Percentiles rank a stretch among this genome's conserved stretches.
Conservation (phyloP, 2,797 vertebrate genomes). For the Pipistrellus kuhlii region DNA sequence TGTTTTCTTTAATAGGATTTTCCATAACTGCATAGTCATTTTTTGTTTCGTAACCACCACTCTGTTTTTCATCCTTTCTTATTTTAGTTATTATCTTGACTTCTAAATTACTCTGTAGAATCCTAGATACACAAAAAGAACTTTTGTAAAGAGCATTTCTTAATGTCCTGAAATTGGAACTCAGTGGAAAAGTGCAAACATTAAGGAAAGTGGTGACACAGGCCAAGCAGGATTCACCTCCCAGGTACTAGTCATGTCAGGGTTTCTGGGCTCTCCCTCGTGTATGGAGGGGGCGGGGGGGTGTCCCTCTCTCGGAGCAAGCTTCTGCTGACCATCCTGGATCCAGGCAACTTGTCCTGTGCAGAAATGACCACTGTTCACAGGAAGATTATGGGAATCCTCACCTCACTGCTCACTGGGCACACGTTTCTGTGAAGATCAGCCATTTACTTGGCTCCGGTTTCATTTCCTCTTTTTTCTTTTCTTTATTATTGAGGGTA, state of each 20-base stretch:
- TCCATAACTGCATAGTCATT: constrained; percentile 41
- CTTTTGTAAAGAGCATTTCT: not conserved
- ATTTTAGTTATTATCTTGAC: constrained; percentile 64
- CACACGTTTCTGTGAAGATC: not conserved
- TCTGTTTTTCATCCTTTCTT: constrained; percentile 61
- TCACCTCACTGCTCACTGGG: not conserved
- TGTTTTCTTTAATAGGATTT: constrained; percentile 61
- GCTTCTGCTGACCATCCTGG: not conserved
- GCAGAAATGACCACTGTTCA: not conserved
- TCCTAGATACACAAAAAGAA: constrained; percentile 51
- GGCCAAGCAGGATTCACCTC: not conserved
- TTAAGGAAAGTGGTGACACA: not conserved
- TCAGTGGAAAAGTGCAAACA: not conserved
- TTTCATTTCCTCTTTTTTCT: not conserved
- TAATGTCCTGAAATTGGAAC: not conserved
- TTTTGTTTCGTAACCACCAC: constrained; percentile 42
- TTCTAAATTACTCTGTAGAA: constrained; percentile 51
- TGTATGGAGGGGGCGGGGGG: too few species aligned
- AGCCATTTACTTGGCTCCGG: not conserved
- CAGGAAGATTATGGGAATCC: not conserved
- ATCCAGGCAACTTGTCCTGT: not conserved
- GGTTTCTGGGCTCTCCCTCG: not conserved
- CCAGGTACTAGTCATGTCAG: not conserved
- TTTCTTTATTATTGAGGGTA: too few species aligned
- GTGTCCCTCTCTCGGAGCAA: not conserved